Percentiles rank a stretch among this genome's conserved stretches.
These are phyloP conservation scores for Rhabdornis inornatus DNA, from an alignment of 2,113 vertebrate genomes.

Conservation along the genomic window DNA sequence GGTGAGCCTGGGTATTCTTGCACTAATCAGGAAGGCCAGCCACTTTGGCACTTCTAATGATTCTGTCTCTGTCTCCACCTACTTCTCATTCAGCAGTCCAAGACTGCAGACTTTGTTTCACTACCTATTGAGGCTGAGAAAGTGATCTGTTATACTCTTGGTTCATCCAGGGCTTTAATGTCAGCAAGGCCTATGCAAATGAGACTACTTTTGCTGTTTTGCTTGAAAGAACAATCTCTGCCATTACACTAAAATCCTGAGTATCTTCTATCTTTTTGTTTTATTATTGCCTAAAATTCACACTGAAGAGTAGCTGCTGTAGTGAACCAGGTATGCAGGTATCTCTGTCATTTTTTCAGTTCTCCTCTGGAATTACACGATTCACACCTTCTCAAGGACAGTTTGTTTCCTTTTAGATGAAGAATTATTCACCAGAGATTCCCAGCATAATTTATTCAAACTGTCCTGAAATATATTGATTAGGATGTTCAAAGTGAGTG, in stretches of 20 bases:
- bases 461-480: slow-evolving; percentile 1
- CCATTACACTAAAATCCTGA: background rate
- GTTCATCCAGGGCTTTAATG: background rate
- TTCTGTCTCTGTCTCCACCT: background rate
- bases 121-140: background rate
- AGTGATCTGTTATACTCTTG: background rate
- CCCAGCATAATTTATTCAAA: slow-evolving; percentile 9
- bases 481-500: background rate
- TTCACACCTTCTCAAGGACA: background rate
- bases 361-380: background rate
- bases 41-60: background rate
- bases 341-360: background rate
- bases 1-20: background rate
- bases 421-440: background rate
- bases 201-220: background rate
- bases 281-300: background rate
- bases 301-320: background rate
- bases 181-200: background rate
- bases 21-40: background rate
- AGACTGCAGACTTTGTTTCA: background rate
- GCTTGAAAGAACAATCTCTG: background rate
- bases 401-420: background rate
- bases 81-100: background rate
- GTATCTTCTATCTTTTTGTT: background rate
- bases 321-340: background rate